Base-by-base conservation (phyloP, 2,888 invertebrate genomes). In the Sceliomorpha sp. region DNA sequence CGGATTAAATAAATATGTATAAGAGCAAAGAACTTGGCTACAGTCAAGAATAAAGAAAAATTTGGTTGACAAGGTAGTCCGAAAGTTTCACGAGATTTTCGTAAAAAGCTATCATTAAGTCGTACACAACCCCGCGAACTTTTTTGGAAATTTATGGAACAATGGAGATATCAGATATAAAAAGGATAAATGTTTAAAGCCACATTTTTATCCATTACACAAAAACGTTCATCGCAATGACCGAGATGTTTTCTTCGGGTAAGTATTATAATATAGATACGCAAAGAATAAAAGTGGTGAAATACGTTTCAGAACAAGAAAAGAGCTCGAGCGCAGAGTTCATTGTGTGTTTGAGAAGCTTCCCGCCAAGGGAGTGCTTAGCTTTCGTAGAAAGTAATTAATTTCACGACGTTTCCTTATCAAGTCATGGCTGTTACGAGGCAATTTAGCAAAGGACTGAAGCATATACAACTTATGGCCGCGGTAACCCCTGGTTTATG, bases 401-500 rank as follows among this genome's bases (percentile, higher is more conserved):
- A 59, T 59, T 60, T 60, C 50, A 60, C 44, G 36, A 60, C 50
- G 50, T 60, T 60, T 50, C 50, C 59, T 60, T 50, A 60, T 60
- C 59, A 60, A 50, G 31, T 31, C 50, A 32, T 50, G 27, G 32
- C 39, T 36, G 42, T 50, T 60, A 50, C 37, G 60, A 37, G 60
- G 51, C 60, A 51, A 51, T 60, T 60, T 27, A 60, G 51, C 39
- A 9, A 36, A 34, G 34, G 37, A 10, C 32, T 36, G 20, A 39
- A 20, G 31, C 44, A 24, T 45, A 44, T 45, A 42, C 26, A 44
- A 47, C 39, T 60, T 51, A 60, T 31, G 27, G 31, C 36, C 42
- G 29, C 34, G 40, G 32, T 13, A 36, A 27, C 50, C 42, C 40
- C 48, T 60, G 60, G 44, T 60, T 62, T 53, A 62, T 53, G 40